Evolutionary conservation across 1,140 invertebrate species (phyloP), one percentile per base, ranked within the genome.

Genomic region (Drosophila prosaltans): DNA sequence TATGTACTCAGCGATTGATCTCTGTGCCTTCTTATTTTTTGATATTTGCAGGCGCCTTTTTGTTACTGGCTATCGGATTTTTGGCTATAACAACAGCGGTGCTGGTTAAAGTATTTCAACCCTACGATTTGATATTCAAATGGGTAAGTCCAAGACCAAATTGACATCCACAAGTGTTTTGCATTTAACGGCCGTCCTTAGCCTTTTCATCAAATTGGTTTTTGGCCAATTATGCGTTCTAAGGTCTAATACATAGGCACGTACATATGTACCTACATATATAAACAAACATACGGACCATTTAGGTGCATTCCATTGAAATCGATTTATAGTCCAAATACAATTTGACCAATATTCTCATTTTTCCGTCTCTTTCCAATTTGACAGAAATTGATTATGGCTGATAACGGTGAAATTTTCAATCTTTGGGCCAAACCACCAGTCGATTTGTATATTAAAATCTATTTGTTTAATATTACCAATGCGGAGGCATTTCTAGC

Each of bases 391-490:
- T 92, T 95, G 2, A 92, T 93, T 9, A 94, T 97, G 70, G 91
- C 92, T 45, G 94, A 96, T 43, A 95, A 95, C 6, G 95, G 96
- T 1, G 96, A 97, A 91, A 95, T 96, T 21, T 98, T 96, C 91
- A 95, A 97, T 67, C 93, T 97, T 75, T 98, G 98, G 97, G 93
- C 95, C 60, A 95, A 95, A 72, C 97, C 97, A 1, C 96, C 97
- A 32, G 95, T 98, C 3, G 95, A 97, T 59, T 94, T 98, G 0
- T 97, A 97, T 80, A 93, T 97, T 36, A 96, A 96, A 91, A 95
- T 98, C 2, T 98, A 96, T 85, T 93, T 99, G 2, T 98, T 98
- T 92, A 97, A 98, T 88, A 93, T 98, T 0, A 98, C 96, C 4
- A 98, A 98, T 92, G 94, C 94, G 21, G 94, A 97, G 3, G 96